A percentile compares a stretch with the other conserved stretches of the same genome.
Evolutionary conservation across 2,113 vertebrate genomes (phyloP).

Genomic region (Brachyhypopomus occidentalis): DNA sequence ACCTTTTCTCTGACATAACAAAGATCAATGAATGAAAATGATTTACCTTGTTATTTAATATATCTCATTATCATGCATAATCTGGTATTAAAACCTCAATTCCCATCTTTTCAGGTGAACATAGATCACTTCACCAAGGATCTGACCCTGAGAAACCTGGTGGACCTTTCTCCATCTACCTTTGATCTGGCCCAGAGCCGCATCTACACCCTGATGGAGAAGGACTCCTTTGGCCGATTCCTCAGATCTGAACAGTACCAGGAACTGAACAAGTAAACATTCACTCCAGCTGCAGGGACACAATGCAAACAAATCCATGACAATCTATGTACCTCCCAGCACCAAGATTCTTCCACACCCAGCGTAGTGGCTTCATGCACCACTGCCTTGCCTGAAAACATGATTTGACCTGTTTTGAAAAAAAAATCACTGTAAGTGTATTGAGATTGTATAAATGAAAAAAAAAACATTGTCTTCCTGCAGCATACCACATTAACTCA

Average conservation of each 20-base stretch:
- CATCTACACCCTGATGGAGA: constrained; percentile 93
- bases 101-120: constrained; percentile 81
- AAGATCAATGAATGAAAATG: neutral
- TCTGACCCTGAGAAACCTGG: constrained; percentile 89
- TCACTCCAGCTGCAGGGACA: constrained; percentile 45
- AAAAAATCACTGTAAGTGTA: neutral
- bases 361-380: neutral
- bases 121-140: constrained; percentile 95
- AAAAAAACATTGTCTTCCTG: constrained; percentile 32
- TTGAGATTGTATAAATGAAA: constrained; percentile 5
- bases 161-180: constrained; percentile 80
- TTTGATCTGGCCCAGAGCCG: constrained; percentile 94
- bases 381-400: neutral
- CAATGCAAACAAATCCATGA: neutral
- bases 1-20: neutral
- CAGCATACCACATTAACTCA: constrained; percentile 18
- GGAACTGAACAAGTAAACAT: constrained; percentile 80
- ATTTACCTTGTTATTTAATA: neutral
- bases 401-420: neutral
- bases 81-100: neutral
- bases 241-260: constrained; percentile 87
- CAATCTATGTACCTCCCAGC: neutral
- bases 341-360: neutral
- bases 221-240: constrained; percentile 93
- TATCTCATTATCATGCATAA: neutral